Evolutionary conservation across 2,888 invertebrate species (phyloP), one percentile per base, ranked within the genome.

Genomic region (Pegoplata infirma): DNA sequence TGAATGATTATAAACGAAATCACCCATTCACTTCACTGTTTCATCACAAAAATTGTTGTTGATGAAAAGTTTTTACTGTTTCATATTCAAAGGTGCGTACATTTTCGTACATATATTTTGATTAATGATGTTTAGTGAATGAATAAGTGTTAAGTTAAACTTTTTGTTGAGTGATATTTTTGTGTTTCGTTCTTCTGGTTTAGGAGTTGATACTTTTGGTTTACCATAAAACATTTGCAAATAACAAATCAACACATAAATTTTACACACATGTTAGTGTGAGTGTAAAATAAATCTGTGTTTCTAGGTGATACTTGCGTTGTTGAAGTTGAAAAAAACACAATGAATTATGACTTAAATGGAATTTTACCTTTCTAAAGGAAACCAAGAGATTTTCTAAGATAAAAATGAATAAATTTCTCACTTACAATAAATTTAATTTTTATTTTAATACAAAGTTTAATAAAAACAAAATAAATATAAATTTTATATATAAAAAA

Each of bases 81-180:
- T n/a, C n/a, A n/a, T n/a, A n/a, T n/a, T n/a, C n/a, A n/a, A n/a
- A n/a, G n/a, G n/a, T n/a, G n/a, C 5, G 36, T 40, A n/a, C 25
- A 25, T 5, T 40, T 4, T 12, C 2, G 12, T 40, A 5, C 46
- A 19, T 16, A 21, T 19, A 40, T 46, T 46, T 59, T 59, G 59
- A 59, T 59, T 59, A 46, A 59, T 59, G 59, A 46, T 25, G 25
- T 59, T 46, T 28, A 44, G 59, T 25, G 23, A 23, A 59, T 59
- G 59, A 25, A 16, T 59, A 46, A 59, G 59, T 46, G 59, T 25
- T 59, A 46, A 44, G 23, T 12, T 12, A 17, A 59, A 44, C 23
- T 46, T 59, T 58, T 46, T 40, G n/a, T 40, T 17, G 10, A 2
- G 36, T 5, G 7, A 12, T 12, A 2, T 12, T 28, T 36, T 1